Evolutionary conservation across 2,888 invertebrate species (phyloP).

Genomic region (Epiblema foenella): DNA sequence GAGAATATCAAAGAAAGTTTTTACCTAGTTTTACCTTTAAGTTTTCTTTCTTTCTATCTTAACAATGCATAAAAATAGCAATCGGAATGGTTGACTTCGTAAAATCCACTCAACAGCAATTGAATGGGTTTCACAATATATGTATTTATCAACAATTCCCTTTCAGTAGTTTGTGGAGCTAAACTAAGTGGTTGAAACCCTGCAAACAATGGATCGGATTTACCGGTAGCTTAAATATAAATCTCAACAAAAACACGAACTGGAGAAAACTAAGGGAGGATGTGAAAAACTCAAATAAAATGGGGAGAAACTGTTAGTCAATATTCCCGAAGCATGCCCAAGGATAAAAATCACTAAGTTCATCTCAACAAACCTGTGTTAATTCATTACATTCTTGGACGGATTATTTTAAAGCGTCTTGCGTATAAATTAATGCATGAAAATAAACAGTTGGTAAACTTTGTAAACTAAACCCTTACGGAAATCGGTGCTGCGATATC

Average conservation of each 20-base stretch:
- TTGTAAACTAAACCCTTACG: slow-evolving; percentile 22
- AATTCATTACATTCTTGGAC: neutral
- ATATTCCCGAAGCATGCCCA: slow-evolving; percentile 33
- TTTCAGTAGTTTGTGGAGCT: slow-evolving; percentile 24
- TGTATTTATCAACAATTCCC: neutral
- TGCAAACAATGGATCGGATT: slow-evolving; percentile 37
- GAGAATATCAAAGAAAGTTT: too few species aligned
- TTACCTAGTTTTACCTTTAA: too few species aligned
- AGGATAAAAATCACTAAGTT: slow-evolving; percentile 33
- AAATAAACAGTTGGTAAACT: slow-evolving; percentile 12
- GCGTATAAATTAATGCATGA: neutral
- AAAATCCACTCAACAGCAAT: neutral
- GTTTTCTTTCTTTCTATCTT: too few species aligned
- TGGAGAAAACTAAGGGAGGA: slow-evolving; percentile 40
- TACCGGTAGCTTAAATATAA: slow-evolving; percentile 38
- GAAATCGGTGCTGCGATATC: slow-evolving; percentile 3
- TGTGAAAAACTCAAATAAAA: slow-evolving; percentile 44
- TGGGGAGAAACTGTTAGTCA: slow-evolving; percentile 33
- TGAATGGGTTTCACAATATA: neutral
- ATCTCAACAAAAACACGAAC: slow-evolving; percentile 40
- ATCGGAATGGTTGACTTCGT: neutral
- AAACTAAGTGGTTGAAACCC: slow-evolving; percentile 27
- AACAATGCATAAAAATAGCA: too few species aligned
- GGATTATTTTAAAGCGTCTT: slow-evolving; percentile 4
- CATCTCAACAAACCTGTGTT: slow-evolving; percentile 19